Percentiles rank a stretch among this genome's conserved stretches.
These are phyloP conservation scores for Hymenopus coronatus DNA, from an alignment of 2,888 invertebrate species.

Conservation along the genomic window DNA sequence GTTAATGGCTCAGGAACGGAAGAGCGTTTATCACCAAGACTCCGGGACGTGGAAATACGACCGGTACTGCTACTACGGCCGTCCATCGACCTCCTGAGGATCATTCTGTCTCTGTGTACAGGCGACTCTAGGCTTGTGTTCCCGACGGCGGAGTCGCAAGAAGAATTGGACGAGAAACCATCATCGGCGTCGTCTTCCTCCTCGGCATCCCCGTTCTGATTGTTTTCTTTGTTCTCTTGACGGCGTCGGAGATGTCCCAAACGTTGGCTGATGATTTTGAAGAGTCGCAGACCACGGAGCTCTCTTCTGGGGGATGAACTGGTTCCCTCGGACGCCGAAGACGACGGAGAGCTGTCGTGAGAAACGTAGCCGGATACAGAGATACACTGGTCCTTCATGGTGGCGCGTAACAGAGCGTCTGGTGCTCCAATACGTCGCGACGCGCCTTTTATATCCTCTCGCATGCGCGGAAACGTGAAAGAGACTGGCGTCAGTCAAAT, in stretches of 20 bases:
- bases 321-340: background rate
- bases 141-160: background rate
- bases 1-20: constrained; percentile 43
- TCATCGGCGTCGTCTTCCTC: constrained; percentile 31
- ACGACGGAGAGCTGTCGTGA: background rate
- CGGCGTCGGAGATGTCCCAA: constrained; percentile 49
- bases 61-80: constrained; percentile 34
- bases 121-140: background rate
- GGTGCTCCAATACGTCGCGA: background rate
- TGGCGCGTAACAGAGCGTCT: background rate
- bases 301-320: background rate
- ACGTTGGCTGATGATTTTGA: constrained; percentile 63
- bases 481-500: no score
- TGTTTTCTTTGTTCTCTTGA: constrained; percentile 39
- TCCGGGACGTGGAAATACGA: constrained; percentile 45
- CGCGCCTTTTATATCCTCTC: background rate
- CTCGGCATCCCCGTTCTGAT: constrained; percentile 36
- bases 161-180: background rate
- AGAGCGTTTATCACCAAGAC: constrained; percentile 18
- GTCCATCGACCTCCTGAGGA: background rate
- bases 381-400: background rate
- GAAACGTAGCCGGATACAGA: background rate
- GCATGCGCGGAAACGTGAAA: background rate
- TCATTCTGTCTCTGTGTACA: background rate
- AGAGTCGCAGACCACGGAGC: constrained; percentile 57